Base-by-base conservation (phyloP, 1,140 invertebrate genomes). In the Aphelinus atriplicis region DNA sequence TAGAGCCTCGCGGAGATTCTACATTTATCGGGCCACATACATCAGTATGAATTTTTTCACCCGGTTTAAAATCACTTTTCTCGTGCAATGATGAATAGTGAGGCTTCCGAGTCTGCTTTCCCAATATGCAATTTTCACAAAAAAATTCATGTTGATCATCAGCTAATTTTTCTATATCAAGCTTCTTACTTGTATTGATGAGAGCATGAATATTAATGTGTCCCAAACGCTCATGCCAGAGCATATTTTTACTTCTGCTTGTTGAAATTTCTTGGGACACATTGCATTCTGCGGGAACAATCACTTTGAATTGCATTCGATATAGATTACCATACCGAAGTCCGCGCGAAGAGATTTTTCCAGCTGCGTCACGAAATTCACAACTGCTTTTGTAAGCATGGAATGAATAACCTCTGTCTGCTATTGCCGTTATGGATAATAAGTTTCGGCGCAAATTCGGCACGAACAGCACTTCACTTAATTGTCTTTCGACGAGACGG, bases 401-500 rank as follows among this genome's bases (percentile, higher is more conserved):
- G 65, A 64, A 70, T 2, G 61, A 68, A 9, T 66, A 71, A n/a
- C 53, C 26, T 4, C 60, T 66, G 5, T 76, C 47, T 6, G 43
- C 68, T 50, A 71, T 62, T 62, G 68, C 53, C 47, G 55, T 57
- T 10, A 78, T 51, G 45, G 77, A 78, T 7, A 78, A 64, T 53
- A 75, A 68, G 57, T 75, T 78, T 61, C 72, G 47, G 58, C 57
- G 60, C 6, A 78, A 64, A 48, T 66, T 64, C 1, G 68, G 72
- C 43, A 71, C 58, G 26, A 60, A 66, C 4, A 70, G 53, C 2
- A 74, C 71, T 53, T 77, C 66, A 46, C 51, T n/a, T 51, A 77
- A 10, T 51, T 71, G 26, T 63, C 71, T 57, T 46, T 66, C 26
- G 51, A 51, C 42, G 47, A 7, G 47, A 56, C 51, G 43, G 45